phyloP scores from a whole-genome alignment of 2,797 vertebrate genomes.

The Onychomys leucogaster region DNA sequence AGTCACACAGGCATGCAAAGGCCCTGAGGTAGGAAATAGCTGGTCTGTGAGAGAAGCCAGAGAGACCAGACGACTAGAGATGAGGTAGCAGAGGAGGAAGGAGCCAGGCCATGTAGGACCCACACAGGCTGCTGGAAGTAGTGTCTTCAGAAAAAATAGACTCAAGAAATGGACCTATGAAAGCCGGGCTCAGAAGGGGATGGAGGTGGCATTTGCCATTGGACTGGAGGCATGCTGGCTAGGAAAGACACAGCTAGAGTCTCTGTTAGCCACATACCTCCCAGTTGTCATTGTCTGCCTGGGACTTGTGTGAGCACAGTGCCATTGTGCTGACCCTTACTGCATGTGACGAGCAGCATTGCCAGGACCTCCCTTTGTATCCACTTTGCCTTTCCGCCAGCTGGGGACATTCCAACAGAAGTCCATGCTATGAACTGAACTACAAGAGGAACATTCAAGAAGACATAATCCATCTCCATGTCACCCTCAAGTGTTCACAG shows the following conservation, averaged over 20 bases:
- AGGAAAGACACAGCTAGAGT: neutral
- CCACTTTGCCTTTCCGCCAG: slow-evolving; percentile 10
- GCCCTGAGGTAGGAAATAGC: neutral
- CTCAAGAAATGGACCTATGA: neutral
- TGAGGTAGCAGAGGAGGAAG: neutral
- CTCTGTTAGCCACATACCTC: rapidly evolving
- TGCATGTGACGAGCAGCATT: neutral
- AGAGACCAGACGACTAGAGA: neutral
- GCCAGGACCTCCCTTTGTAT: neutral
- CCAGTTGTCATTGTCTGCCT: neutral
- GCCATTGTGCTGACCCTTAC: rapidly evolving
- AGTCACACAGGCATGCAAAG: neutral
- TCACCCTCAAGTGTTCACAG: slow-evolving; percentile 44
- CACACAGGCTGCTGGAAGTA: neutral
- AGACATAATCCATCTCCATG: neutral
- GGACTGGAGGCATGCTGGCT: neutral
- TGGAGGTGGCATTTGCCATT: neutral
- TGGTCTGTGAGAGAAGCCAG: neutral
- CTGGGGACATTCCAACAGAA: slow-evolving; percentile 38
- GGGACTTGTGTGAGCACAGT: neutral
- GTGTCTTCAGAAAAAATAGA: neutral
- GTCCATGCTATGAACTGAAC: slow-evolving; percentile 64
- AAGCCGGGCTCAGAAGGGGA: neutral
- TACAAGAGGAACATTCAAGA: neutral
- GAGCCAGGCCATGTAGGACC: neutral